Conservation (phyloP, 2,888 invertebrate species). For the Serripes groenlandicus region DNA sequence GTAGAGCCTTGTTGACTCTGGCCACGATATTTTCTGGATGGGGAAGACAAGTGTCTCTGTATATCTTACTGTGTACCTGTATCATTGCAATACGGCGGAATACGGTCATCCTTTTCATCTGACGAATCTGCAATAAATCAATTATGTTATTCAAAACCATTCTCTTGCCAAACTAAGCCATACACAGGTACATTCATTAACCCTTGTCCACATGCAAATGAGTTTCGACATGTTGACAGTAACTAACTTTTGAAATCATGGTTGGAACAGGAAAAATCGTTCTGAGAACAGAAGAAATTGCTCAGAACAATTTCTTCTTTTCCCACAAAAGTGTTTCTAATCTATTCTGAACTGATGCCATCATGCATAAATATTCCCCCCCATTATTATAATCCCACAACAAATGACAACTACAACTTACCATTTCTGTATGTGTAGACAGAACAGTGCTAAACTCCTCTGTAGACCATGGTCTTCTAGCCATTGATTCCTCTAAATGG, state of each 20-base stretch:
- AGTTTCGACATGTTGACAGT: neutral
- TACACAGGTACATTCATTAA: neutral
- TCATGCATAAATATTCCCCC: neutral
- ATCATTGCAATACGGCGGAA: slow-evolving; percentile 81
- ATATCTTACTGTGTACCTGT: slow-evolving; percentile 77
- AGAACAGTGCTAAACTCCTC: slow-evolving; percentile 85
- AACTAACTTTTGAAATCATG: neutral
- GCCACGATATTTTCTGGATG: slow-evolving; percentile 80
- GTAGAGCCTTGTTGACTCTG: slow-evolving; percentile 79
- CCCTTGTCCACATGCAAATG: neutral
- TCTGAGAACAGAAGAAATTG: too few species aligned
- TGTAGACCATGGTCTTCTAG: slow-evolving; percentile 82
- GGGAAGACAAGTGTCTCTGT: slow-evolving; percentile 81
- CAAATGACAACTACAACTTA: slow-evolving; percentile 67
- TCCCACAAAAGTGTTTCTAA: neutral
- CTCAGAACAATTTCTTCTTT: neutral
- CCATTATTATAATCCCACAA: neutral
- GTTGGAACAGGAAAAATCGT: neutral
- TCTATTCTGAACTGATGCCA: neutral
- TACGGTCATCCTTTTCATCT: slow-evolving; percentile 82
- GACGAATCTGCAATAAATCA: slow-evolving; percentile 71
- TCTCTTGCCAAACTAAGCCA: neutral
- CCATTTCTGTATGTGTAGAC: slow-evolving; percentile 83
- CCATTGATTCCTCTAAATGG: slow-evolving; percentile 82
- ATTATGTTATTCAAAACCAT: neutral